Conservation (phyloP, 2,113 vertebrate species). For the Rynchops niger region DNA sequence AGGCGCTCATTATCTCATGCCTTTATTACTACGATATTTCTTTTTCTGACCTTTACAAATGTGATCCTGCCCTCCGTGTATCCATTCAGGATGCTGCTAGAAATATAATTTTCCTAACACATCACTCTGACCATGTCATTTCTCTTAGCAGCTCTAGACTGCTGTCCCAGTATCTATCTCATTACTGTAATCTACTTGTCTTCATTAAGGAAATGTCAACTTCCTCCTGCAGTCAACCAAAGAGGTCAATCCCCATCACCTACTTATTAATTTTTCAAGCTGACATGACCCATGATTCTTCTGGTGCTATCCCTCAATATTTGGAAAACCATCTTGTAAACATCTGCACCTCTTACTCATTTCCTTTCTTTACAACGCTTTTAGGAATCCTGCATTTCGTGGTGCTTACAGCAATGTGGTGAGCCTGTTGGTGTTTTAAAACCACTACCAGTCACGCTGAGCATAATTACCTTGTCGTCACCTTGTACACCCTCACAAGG, state of each 20-base stretch:
- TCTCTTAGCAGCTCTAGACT: not conserved
- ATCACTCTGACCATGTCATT: not conserved
- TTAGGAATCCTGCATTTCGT: not conserved
- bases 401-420: not conserved
- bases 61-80: not conserved
- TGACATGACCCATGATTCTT: not conserved
- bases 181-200: constrained; percentile 40
- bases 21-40: constrained; percentile 41
- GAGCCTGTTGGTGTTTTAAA: not conserved
- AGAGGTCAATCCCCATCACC: constrained; percentile 5
- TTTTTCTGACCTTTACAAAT: constrained; percentile 57
- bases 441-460: accelerated
- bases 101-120: not conserved
- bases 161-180: not conserved
- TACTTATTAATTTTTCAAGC: constrained; percentile 6
- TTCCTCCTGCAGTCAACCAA: constrained; percentile 2
- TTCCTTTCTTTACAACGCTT: not conserved
- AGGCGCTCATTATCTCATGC: not conserved
- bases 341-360: not conserved
- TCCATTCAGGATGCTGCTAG: not conserved
- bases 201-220: constrained; percentile 43
- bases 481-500: not conserved
- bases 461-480: not conserved
- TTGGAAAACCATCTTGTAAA: not conserved
- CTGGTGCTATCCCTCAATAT: not conserved